Percentiles rank a stretch among this genome's conserved stretches.
Evolutionary conservation across 2,888 invertebrate species (phyloP).

Genomic region (Panopea generosa): DNA sequence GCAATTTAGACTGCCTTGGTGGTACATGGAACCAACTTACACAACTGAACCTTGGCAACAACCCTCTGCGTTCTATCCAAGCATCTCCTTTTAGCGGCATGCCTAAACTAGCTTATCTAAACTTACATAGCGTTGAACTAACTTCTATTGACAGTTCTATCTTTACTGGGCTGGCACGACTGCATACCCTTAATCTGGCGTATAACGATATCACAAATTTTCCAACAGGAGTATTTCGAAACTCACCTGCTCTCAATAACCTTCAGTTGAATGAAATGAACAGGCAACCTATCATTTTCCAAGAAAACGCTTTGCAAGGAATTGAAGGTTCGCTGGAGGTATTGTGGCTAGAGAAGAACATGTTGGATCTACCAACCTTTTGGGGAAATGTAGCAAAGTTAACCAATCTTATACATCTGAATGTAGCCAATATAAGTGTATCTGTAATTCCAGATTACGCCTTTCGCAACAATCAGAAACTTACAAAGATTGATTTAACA

Average conservation of each 20-base stretch:
- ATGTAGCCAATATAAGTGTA: conserved; percentile 56
- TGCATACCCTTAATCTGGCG: conserved; percentile 62
- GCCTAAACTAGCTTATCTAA: conserved; percentile 62
- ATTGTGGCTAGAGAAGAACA: conserved; percentile 79
- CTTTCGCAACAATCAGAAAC: conserved; percentile 66
- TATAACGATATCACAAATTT: conserved; percentile 59
- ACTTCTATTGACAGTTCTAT: conserved; percentile 60
- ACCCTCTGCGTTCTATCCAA: conserved; percentile 60
- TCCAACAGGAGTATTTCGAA: conserved; percentile 45
- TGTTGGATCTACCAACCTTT: conserved; percentile 47
- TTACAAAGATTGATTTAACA: conserved; percentile 68
- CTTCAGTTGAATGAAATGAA: conserved; percentile 53
- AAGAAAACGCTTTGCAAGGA: conserved; percentile 65
- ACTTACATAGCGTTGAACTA: conserved; percentile 68
- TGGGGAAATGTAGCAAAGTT: conserved; percentile 54
- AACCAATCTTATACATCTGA: conserved; percentile 50
- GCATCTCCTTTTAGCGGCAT: conserved; percentile 67
- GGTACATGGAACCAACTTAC: conserved; percentile 60
- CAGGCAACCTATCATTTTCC: conserved; percentile 13
- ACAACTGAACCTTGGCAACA: conserved; percentile 66
- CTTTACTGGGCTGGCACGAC: conserved; percentile 69
- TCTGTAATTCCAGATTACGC: conserved; percentile 69
- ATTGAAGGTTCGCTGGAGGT: conserved; percentile 82
- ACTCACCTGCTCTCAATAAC: conserved; percentile 74
- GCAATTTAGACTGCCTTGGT: background rate